phyloP scores from a whole-genome alignment of 2,888 invertebrate genomes.

The Priocnemis perturbator region DNA sequence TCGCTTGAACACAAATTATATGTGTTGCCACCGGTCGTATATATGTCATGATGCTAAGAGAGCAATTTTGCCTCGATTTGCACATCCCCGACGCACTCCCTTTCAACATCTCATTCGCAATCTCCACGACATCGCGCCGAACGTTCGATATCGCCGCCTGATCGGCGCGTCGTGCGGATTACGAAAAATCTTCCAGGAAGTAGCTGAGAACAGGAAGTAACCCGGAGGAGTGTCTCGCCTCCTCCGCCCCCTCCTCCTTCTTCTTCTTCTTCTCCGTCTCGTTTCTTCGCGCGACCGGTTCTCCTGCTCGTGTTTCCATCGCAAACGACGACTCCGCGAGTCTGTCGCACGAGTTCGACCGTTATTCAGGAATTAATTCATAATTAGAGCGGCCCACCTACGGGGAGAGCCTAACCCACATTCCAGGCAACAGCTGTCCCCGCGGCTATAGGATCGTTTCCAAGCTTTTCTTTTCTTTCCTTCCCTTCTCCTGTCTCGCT shows the following conservation, averaged over 20 bases:
- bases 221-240: slow-evolving; percentile 16
- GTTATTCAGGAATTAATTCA: slow-evolving; percentile 74
- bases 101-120: too few relatives aligned
- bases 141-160: background rate
- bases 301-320: slow-evolving; percentile 54
- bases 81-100: too few relatives aligned
- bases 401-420: slow-evolving; percentile 66
- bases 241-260: slow-evolving; percentile 17
- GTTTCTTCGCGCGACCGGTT: slow-evolving; percentile 47
- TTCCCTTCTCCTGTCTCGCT: too few relatives aligned
- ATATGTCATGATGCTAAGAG: too few relatives aligned
- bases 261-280: slow-evolving; percentile 4
- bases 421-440: slow-evolving; percentile 68
- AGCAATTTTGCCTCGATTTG: too few relatives aligned
- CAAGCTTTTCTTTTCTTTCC: slow-evolving; percentile 47
- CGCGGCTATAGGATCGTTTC: slow-evolving; percentile 45
- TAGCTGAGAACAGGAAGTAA: slow-evolving; percentile 29
- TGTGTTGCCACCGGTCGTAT: too few relatives aligned
- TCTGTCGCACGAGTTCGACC: slow-evolving; percentile 66
- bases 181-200: slow-evolving; percentile 19
- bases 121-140: too few relatives aligned
- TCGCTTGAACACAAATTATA: too few relatives aligned
- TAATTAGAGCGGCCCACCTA: slow-evolving; percentile 71
- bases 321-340: slow-evolving; percentile 30
- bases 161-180: background rate